Conservation (phyloP, 2,113 vertebrate genomes). For the Stigmatopora argus region DNA sequence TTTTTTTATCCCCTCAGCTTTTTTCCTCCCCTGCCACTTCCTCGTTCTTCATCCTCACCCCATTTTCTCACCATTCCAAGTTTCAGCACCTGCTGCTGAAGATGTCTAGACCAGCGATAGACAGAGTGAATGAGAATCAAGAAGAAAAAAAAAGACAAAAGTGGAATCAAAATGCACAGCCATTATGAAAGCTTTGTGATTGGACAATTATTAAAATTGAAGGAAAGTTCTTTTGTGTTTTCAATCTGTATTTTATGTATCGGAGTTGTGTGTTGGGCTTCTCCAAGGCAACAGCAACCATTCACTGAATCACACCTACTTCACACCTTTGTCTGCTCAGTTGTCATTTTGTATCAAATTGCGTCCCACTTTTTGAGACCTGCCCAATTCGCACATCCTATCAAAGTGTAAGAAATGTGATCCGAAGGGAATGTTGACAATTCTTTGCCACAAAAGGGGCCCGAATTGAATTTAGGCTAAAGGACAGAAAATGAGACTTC, state of each 20-base stretch:
- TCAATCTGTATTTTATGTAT: background rate
- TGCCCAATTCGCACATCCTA: constrained; percentile 27
- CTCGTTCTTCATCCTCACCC: constrained; percentile 43
- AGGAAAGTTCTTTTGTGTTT: constrained; percentile 20
- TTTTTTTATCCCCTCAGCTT: constrained; percentile 51
- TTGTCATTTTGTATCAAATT: constrained; percentile 42
- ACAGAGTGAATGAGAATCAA: background rate
- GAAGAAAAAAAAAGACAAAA: background rate
- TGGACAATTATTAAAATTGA: constrained; percentile 17
- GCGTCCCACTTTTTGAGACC: constrained; percentile 23
- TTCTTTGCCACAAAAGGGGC: constrained; percentile 13
- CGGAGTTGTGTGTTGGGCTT: background rate
- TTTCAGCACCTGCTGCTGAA: constrained; percentile 46
- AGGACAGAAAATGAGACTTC: background rate
- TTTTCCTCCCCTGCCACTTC: constrained; percentile 35
- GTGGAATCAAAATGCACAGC: background rate
- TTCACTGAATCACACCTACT: constrained; percentile 30
- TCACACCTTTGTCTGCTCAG: constrained; percentile 38
- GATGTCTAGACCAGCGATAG: constrained; percentile 35
- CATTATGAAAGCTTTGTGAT: constrained; percentile 25
- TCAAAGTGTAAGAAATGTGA: constrained; percentile 25
- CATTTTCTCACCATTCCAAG: constrained; percentile 34
- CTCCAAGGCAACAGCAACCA: constrained; percentile 37
- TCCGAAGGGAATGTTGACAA: constrained; percentile 9
- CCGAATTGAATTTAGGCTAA: constrained; percentile 15